These are phyloP conservation scores for Neotragus moschatus DNA, from an alignment of 2,113 vertebrate species.

Conservation along the genomic window DNA sequence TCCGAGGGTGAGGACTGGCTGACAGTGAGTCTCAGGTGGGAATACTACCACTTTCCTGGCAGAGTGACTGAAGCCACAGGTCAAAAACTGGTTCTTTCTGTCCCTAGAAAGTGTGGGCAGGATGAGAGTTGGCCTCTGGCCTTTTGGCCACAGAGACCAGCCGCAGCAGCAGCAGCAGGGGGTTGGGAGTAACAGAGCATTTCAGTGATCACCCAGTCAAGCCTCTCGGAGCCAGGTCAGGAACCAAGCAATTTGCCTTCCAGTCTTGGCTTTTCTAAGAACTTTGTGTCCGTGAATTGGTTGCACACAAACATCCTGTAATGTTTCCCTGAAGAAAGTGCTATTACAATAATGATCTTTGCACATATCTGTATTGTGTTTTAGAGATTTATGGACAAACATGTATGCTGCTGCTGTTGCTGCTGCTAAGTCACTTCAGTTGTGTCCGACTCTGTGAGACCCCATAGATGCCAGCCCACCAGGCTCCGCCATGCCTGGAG, in stretches of 20 bases:
- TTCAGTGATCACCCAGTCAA: background rate
- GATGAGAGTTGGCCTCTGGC: slow-evolving; percentile 61
- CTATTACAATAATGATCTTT: background rate
- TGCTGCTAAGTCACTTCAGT: no score
- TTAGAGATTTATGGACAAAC: background rate
- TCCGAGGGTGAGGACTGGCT: background rate
- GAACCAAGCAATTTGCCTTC: background rate
- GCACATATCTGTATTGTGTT: background rate
- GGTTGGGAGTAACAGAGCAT: background rate
- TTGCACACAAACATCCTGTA: background rate
- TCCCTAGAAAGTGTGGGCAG: no score
- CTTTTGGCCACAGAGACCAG: slow-evolving; percentile 41
- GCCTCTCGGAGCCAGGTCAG: background rate
- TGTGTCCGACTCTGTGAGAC: no score
- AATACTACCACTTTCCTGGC: background rate
- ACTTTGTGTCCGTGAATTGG: no score
- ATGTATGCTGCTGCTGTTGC: no score
- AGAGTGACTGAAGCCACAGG: background rate
- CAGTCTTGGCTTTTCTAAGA: background rate
- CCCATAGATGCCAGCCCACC: no score
- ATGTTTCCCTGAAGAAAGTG: background rate
- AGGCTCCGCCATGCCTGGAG: no score
- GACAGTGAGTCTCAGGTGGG: no score
- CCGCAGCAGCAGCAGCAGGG: background rate
- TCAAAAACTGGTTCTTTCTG: background rate